Conservation (phyloP, 2,113 vertebrate genomes). For the Trogon melanurus region DNA sequence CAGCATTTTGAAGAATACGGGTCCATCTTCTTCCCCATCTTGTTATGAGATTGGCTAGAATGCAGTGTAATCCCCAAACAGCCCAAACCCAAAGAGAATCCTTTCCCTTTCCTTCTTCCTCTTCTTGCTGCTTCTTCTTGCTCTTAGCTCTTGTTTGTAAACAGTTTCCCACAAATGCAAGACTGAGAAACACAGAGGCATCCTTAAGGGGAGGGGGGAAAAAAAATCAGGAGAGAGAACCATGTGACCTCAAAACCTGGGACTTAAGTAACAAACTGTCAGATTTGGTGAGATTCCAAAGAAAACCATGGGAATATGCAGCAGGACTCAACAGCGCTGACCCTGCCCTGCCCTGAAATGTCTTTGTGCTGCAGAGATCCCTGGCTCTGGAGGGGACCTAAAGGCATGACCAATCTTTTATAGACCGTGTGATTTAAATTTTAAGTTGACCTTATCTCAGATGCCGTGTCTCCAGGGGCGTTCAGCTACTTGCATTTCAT, state of each 20-base stretch:
- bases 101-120: neutral
- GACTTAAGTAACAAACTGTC: neutral
- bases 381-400: neutral
- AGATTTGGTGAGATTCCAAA: neutral
- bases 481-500: neutral
- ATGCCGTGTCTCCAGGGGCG: neutral
- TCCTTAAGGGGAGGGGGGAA: neutral
- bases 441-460: neutral
- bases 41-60: neutral
- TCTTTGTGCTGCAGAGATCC: neutral
- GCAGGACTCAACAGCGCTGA: neutral
- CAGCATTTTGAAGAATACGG: neutral
- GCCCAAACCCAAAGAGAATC: no score
- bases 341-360: neutral
- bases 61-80: neutral
- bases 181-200: neutral
- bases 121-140: neutral
- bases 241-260: neutral
- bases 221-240: neutral
- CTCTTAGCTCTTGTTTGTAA: neutral
- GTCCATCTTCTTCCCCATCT: neutral
- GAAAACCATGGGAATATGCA: neutral
- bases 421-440: neutral
- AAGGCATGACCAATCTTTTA: neutral
- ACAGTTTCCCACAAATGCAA: neutral